Evolutionary conservation across 37 sponge, comb jelly and placozoan species (phyloP).

Genomic region (Haliclona indistincta): DNA sequence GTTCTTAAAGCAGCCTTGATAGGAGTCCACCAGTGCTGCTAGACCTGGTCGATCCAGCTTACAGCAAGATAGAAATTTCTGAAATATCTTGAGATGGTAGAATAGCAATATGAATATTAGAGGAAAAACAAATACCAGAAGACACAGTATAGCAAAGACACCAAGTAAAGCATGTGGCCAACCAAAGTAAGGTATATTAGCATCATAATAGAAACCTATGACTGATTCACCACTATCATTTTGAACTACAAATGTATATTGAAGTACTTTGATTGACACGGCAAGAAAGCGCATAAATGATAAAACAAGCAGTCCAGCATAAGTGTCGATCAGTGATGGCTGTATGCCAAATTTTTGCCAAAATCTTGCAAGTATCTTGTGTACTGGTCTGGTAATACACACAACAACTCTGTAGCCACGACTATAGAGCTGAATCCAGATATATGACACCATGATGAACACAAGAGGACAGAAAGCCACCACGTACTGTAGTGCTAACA

Average conservation of each 20-base stretch:
- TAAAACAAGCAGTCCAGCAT: constrained; percentile 13
- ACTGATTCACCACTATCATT: not conserved
- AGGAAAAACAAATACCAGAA: not conserved
- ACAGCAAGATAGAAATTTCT: not conserved
- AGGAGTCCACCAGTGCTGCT: constrained; percentile 1
- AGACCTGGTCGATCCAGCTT: not conserved
- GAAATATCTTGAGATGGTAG: not conserved
- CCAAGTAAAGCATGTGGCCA: not conserved
- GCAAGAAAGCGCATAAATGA: not conserved
- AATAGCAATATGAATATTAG: not conserved
- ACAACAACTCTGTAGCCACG: not conserved
- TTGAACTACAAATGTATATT: not conserved
- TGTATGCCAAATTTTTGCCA: not conserved
- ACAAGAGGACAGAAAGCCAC: constrained; percentile 20
- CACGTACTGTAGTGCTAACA: constrained; percentile 10
- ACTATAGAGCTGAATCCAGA: constrained; percentile 3
- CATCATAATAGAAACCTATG: not conserved
- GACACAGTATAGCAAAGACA: not conserved
- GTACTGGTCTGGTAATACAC: constrained; percentile 10
- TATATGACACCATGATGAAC: constrained; percentile 9
- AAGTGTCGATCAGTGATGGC: not conserved
- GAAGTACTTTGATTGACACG: constrained; percentile 2
- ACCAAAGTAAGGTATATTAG: not conserved
- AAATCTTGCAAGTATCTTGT: not conserved
- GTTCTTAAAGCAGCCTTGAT: constrained; percentile 28